A percentile compares a stretch with the other conserved stretches of the same genome.
These are phyloP conservation scores for Lytechinus pictus DNA, from an alignment of 35 echinoderm and acorn worm genomes.

Conservation along the genomic window DNA sequence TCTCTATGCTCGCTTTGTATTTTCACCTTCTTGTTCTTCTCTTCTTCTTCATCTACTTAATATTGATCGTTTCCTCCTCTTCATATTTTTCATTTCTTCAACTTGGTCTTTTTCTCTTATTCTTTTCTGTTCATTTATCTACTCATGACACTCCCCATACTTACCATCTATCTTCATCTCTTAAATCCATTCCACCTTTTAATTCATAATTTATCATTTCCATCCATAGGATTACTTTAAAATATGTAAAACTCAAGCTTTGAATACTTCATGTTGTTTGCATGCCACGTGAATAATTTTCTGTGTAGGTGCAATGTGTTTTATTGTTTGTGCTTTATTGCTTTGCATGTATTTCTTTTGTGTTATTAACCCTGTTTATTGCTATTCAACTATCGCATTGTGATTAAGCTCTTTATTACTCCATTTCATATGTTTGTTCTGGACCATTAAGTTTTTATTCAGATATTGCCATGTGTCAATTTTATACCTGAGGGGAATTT, in stretches of 20 bases:
- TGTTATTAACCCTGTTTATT: background rate
- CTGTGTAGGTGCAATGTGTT: background rate
- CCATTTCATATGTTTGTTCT: no score
- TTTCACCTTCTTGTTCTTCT: background rate
- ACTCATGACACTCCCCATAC: no score
- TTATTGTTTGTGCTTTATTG: background rate
- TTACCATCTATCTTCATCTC: background rate
- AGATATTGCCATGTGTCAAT: no score
- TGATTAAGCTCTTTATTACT: background rate
- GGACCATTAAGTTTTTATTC: no score
- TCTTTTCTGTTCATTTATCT: background rate
- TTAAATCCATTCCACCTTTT: no score
- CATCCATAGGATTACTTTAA: no score
- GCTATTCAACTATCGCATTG: background rate
- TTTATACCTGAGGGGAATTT: no score
- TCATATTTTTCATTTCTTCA: background rate
- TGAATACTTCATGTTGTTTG: background rate
- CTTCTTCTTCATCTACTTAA: background rate
- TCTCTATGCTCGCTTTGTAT: background rate
- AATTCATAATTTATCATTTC: no score
- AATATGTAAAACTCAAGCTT: background rate
- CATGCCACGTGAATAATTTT: background rate
- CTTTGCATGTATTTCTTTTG: background rate
- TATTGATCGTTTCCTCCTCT: background rate
- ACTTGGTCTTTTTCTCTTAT: background rate